A percentile compares a stretch with the other conserved stretches of the same genome.
Evolutionary conservation across 2,113 vertebrate genomes (phyloP).

Genomic region (Pantherophis guttatus): DNA sequence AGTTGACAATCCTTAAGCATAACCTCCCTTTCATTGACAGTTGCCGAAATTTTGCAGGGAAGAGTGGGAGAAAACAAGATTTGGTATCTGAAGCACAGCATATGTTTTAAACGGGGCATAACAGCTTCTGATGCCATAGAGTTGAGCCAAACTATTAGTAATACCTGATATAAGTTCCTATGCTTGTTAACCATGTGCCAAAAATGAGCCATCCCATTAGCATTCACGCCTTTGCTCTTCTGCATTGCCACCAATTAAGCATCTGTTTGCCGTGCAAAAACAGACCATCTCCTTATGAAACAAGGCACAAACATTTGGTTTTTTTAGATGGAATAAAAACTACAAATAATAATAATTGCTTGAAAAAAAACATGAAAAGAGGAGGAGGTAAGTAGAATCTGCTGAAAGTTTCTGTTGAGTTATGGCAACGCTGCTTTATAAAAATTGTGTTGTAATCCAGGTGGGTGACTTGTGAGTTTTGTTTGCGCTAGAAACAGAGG

Average conservation of each 20-base stretch:
- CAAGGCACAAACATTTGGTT: conserved; percentile 16
- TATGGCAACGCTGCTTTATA: conserved; percentile 1
- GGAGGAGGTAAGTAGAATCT: background rate
- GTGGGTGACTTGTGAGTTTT: background rate
- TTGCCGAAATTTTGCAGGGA: conserved; percentile 29
- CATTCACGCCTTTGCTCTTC: conserved; percentile 35
- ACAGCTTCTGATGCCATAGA: conserved; percentile 47
- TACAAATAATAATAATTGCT: conserved; percentile 41
- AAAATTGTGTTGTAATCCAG: background rate
- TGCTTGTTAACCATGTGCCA: conserved; percentile 53
- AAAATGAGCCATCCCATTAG: conserved; percentile 47
- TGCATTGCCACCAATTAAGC: conserved; percentile 49
- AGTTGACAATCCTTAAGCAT: background rate
- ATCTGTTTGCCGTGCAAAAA: conserved; percentile 58
- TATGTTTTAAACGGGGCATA: conserved; percentile 38
- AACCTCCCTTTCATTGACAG: background rate
- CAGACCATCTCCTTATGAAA: conserved; percentile 46
- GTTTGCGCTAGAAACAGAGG: too few species aligned
- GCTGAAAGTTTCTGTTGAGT: background rate
- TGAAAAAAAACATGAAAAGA: conserved; percentile 6
- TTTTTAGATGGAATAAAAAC: conserved; percentile 39
- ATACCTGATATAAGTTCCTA: conserved; percentile 54
- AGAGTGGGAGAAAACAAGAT: conserved; percentile 5
- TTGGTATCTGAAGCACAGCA: conserved; percentile 38
- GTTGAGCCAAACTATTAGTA: conserved; percentile 62